Evolutionary conservation across 2,888 invertebrate genomes (phyloP).

Genomic region (Rhodophaea formosa): DNA sequence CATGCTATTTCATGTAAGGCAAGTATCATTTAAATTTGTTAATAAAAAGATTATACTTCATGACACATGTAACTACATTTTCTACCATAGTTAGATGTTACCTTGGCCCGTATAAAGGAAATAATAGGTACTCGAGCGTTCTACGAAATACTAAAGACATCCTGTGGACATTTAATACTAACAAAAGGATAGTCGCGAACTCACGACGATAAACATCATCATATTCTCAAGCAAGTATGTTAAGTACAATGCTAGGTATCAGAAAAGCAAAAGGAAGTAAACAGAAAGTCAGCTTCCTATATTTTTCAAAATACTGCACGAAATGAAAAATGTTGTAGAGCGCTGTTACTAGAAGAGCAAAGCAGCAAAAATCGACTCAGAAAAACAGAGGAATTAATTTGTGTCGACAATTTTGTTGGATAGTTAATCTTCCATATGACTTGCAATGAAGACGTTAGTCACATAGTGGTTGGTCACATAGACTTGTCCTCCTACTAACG

Average conservation of each 20-base stretch:
- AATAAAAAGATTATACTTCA: not conserved
- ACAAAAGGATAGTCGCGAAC: constrained; percentile 35
- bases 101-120: not conserved
- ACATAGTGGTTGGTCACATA: too few relatives aligned
- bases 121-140: constrained; percentile 24
- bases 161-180: constrained; percentile 45
- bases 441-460: too few relatives aligned
- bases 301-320: not conserved
- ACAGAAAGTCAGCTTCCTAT: not conserved
- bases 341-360: too few relatives aligned
- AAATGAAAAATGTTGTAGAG: too few relatives aligned
- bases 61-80: not conserved
- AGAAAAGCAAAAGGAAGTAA: not conserved
- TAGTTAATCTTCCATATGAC: too few relatives aligned
- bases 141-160: constrained; percentile 46
- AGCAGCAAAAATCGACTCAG: too few relatives aligned
- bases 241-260: constrained; percentile 32
- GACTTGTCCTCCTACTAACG: too few relatives aligned
- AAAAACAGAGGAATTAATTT: too few relatives aligned
- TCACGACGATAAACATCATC: constrained; percentile 41
- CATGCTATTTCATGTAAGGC: not conserved
- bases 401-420: too few relatives aligned
- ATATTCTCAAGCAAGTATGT: constrained; percentile 42
- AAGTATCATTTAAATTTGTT: not conserved
- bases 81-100: not conserved